Evolutionary conservation across 1,140 invertebrate species (phyloP).

Genomic region (Drosophila sulfurigaster): DNA sequence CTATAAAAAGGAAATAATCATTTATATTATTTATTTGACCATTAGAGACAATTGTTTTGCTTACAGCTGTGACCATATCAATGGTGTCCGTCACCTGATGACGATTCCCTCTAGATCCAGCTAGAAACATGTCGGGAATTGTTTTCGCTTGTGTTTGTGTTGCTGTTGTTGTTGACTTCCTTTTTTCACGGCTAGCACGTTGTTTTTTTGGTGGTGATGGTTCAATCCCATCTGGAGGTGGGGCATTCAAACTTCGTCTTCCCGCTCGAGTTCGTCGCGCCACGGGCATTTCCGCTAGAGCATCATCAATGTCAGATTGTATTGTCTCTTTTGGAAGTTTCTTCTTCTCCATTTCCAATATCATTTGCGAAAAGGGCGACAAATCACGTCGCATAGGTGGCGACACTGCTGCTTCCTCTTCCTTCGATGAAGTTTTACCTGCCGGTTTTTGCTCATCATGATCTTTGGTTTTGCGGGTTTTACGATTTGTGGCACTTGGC

Average conservation of each 20-base stretch:
- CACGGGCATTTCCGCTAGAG: conserved; percentile 26
- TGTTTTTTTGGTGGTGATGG: conserved; percentile 18
- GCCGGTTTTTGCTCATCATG: neutral
- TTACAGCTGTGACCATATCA: conserved; percentile 68
- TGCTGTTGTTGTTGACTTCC: neutral
- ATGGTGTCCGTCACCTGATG: conserved; percentile 55
- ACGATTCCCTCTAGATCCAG: conserved; percentile 24
- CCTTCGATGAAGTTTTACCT: neutral
- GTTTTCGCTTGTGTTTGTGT: neutral
- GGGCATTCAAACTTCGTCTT: neutral
- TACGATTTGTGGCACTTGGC: neutral
- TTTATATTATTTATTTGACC: neutral
- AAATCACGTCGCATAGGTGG: conserved; percentile 1
- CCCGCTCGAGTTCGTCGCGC: conserved; percentile 49
- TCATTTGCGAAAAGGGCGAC: conserved; percentile 57
- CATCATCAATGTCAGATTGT: neutral
- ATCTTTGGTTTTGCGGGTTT: neutral
- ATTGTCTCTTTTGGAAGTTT: neutral
- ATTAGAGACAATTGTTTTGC: neutral
- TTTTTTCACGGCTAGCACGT: neutral
- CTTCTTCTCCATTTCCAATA: conserved; percentile 55
- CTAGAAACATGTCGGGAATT: neutral
- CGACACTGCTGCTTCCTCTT: neutral
- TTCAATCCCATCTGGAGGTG: neutral
- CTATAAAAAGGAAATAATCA: conserved; percentile 15